phyloP scores from a whole-genome alignment of 2,113 vertebrate species.

The Cranoglanis bouderius region DNA sequence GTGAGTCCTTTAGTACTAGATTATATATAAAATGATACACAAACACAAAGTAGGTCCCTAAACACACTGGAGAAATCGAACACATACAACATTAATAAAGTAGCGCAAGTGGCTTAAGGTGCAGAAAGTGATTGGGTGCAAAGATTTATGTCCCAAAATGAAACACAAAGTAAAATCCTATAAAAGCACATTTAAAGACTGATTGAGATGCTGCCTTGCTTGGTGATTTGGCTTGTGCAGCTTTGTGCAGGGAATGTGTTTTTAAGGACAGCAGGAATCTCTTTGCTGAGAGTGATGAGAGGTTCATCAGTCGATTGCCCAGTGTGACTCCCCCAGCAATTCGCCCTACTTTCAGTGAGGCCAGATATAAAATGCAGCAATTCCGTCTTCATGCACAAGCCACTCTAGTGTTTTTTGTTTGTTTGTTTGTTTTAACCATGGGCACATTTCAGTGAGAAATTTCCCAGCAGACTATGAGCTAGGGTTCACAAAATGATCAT shows the following conservation, averaged over 20 bases:
- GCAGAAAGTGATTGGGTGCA: neutral
- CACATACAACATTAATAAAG: neutral
- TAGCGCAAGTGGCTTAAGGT: neutral
- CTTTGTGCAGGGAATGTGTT: neutral
- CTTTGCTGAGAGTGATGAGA: neutral
- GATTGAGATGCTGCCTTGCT: neutral
- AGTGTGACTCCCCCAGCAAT: neutral
- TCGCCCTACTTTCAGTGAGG: neutral
- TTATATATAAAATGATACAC: neutral
- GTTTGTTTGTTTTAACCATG: neutral
- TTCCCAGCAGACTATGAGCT: neutral
- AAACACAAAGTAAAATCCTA: neutral
- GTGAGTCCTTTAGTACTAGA: neutral
- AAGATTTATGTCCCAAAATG: neutral
- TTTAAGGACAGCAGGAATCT: neutral
- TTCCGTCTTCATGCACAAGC: neutral
- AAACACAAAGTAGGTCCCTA: neutral
- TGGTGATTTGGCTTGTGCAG: neutral
- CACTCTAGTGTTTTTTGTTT: neutral
- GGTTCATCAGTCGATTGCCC: neutral
- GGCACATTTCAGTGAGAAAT: neutral
- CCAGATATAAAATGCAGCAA: neutral
- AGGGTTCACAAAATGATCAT: neutral
- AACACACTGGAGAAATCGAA: neutral
- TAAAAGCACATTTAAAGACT: neutral